Base-by-base conservation (phyloP, 2,113 vertebrate genomes). In the Cyprinus carpio region DNA sequence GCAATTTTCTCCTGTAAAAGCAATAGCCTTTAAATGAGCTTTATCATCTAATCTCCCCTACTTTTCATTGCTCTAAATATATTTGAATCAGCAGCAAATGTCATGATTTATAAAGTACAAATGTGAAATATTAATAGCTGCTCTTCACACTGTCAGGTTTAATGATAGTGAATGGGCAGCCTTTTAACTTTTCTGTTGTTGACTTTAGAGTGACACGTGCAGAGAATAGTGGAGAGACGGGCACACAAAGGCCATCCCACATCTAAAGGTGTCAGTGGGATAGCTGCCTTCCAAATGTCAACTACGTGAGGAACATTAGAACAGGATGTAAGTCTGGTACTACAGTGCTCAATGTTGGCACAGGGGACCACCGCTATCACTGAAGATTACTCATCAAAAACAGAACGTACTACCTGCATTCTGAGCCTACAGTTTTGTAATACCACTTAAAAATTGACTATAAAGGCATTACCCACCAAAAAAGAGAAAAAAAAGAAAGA, bases 231-330 rank as follows among this genome's bases (percentile, higher is more conserved):
- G 88, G 72, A 90, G 75, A 84, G 87, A 78, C 81, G 13, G 18
- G 49, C 81, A 88, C 89, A 89, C 75, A 90, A 89, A 90, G 86
- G 80, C 82, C 89, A 88, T 81, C 86, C 86, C 81, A 91, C 87
- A 90, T 90, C 91, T 90, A 89, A 92, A 90, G 88, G 89, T 91
- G 90, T 90, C 92, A 90, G 93, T 87, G 90, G 89, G 92, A 91
- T 90, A 91, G 91, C 90, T 88, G 27, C 74, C 79, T 82, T 91
- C 89, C 90, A 95, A 95, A 95, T 94, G 94, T 92, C 94, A 95
- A 79, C 88, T 91, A 94, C 92, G 92, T 95, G 93, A 92, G 91
- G 76, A 91, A 92, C 92, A 93, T 92, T 86, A 88, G 88, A 93
- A 89, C 87, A 75, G 84, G 86, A 75, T 87, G 87, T 78, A 91